A percentile compares a stretch with the other conserved stretches of the same genome.
Conservation (phyloP, 2,888 invertebrate genomes). For the Agriopis marginaria region DNA sequence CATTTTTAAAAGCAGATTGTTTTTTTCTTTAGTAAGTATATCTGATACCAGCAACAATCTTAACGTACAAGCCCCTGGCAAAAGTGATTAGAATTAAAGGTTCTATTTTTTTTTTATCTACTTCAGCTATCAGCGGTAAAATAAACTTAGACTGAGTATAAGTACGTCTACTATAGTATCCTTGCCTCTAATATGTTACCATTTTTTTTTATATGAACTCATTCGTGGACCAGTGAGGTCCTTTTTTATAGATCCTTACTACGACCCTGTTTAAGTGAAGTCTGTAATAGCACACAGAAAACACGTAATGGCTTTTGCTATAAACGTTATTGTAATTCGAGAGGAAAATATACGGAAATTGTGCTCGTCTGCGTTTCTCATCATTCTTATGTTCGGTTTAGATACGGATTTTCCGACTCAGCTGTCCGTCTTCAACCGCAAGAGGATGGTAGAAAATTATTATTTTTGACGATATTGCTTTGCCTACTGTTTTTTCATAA, state of each 20-base stretch:
- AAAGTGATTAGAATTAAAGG: no score
- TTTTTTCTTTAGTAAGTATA: no score
- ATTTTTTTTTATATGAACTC: no score
- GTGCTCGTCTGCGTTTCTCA: slow-evolving; percentile 28
- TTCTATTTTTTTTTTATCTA: no score
- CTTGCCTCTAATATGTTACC: no score
- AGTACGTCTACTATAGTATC: no score
- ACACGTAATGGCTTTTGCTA: slow-evolving; percentile 39
- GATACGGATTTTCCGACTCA: slow-evolving; percentile 31
- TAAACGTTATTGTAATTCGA: slow-evolving; percentile 39
- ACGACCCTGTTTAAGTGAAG: slow-evolving; percentile 16
- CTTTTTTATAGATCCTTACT: neutral
- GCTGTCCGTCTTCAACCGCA: slow-evolving; percentile 24
- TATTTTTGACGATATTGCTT: slow-evolving; percentile 12
- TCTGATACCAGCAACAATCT: no score
- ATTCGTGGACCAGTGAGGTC: neutral
- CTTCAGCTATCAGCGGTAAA: no score
- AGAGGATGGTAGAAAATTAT: slow-evolving; percentile 7
- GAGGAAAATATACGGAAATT: slow-evolving; percentile 39
- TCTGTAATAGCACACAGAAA: slow-evolving; percentile 40
- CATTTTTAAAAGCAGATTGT: no score
- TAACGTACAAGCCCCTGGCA: no score
- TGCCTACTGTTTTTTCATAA: slow-evolving; percentile 4
- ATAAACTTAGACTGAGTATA: no score
- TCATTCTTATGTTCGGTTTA: slow-evolving; percentile 31